phyloP scores from a whole-genome alignment of 1,140 invertebrate genomes.

The Anadara kagoshimensis region DNA sequence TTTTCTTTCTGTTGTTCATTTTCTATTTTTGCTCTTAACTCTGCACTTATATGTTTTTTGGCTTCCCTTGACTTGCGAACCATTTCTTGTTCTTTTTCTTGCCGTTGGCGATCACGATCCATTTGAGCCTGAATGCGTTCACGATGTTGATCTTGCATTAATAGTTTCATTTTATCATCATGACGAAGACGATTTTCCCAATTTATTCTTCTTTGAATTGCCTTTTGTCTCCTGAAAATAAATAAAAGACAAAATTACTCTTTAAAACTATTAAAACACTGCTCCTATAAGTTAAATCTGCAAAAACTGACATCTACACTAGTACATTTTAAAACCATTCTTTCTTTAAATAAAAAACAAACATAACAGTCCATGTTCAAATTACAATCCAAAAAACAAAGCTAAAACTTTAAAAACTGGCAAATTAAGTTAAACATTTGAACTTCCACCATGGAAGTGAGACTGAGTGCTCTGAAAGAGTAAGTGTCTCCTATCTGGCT shows the following conservation, averaged over 20 bases:
- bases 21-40: constrained; percentile 58
- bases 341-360: no score
- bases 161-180: constrained; percentile 55
- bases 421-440: no score
- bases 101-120: constrained; percentile 57
- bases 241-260: not conserved
- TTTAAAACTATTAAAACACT: no score
- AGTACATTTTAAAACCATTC: no score
- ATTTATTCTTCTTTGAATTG: constrained; percentile 49
- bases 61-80: constrained; percentile 60
- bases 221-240: constrained; percentile 49
- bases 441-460: no score
- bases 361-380: no score
- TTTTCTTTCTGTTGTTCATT: constrained; percentile 53
- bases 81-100: constrained; percentile 56
- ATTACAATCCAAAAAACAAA: no score
- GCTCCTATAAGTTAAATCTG: no score
- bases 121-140: constrained; percentile 61
- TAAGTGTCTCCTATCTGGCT: no score
- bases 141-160: constrained; percentile 68
- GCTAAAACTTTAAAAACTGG: no score
- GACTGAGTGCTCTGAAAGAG: no score
- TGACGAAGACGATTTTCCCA: constrained; percentile 54
- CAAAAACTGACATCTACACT: no score
- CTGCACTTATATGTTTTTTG: constrained; percentile 63